Evolutionary conservation across 2,113 vertebrate species (phyloP).

Genomic region (Excalfactoria chinensis): DNA sequence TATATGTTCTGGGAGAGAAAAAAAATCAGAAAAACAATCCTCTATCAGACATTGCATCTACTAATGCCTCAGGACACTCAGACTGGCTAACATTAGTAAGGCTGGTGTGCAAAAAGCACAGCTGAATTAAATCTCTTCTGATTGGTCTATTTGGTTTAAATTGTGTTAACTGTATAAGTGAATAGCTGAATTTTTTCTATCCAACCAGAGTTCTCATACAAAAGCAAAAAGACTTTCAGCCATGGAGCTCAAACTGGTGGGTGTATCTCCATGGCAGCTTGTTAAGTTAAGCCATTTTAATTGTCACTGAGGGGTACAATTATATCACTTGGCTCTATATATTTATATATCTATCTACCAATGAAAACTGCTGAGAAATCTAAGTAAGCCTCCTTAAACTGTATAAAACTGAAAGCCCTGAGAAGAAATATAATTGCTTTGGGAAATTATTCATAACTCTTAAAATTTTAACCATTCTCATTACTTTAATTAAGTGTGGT

Average conservation of each 20-base stretch:
- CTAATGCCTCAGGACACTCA: constrained; percentile 30
- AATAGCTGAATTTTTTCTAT: constrained; percentile 53
- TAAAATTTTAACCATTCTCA: neutral
- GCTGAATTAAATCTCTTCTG: constrained; percentile 61
- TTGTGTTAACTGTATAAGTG: constrained; percentile 69
- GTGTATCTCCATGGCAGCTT: neutral
- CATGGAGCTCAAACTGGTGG: neutral
- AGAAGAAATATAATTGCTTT: neutral
- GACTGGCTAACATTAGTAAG: constrained; percentile 34
- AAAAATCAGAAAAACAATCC: constrained; percentile 14
- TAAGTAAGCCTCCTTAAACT: neutral
- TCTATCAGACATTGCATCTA: constrained; percentile 62
- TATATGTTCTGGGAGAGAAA: constrained; percentile 43
- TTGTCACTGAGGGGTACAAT: constrained; percentile 10
- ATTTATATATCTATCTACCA: neutral
- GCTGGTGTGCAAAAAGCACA: constrained; percentile 53
- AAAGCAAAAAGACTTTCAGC: constrained; percentile 29
- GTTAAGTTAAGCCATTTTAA: constrained; percentile 6
- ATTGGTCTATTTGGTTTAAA: constrained; percentile 69
- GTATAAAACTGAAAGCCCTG: neutral
- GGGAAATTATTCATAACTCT: neutral
- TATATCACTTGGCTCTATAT: constrained; percentile 29
- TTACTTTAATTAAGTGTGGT: neutral
- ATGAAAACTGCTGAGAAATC: neutral
- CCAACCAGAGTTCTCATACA: constrained; percentile 29